Evolutionary conservation across 2,888 invertebrate species (phyloP).

Genomic region (Poecilobothrus nobilitatus): DNA sequence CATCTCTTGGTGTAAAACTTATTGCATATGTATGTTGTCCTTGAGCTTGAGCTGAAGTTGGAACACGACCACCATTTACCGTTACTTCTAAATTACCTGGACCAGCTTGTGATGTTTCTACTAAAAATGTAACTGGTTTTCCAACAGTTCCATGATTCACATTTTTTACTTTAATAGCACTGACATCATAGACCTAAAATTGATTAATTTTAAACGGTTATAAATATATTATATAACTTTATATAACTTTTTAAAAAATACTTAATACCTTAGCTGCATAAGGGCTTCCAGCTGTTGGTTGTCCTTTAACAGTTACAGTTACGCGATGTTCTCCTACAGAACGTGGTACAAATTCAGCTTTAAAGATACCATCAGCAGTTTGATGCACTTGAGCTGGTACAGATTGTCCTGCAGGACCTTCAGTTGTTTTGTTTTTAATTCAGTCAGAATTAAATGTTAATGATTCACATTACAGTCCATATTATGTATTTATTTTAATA

Average conservation of each 20-base stretch:
- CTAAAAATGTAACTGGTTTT: conserved; percentile 84
- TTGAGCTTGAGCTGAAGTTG: conserved; percentile 92
- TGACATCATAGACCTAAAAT: conserved; percentile 76
- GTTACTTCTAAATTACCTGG: conserved; percentile 98
- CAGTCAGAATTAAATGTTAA: conserved; percentile 11
- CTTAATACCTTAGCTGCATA: conserved; percentile 74
- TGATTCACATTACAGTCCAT: conserved; percentile 10
- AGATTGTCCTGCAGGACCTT: conserved; percentile 86
- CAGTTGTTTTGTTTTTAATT: conserved; percentile 12
- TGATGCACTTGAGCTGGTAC: conserved; percentile 83
- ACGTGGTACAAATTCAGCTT: conserved; percentile 84
- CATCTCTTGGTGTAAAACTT: conserved; percentile 90
- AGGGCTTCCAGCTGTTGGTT: conserved; percentile 83
- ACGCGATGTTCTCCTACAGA: conserved; percentile 88
- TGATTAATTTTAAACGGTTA: background rate
- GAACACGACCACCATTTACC: conserved; percentile 94
- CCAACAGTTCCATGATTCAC: conserved; percentile 80
- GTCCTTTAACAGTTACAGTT: conserved; percentile 72
- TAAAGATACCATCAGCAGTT: conserved; percentile 70
- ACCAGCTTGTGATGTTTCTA: conserved; percentile 96
- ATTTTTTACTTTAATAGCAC: conserved; percentile 88
- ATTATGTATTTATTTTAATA: conserved; percentile 8
- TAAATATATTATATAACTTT: background rate
- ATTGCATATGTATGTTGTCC: conserved; percentile 95
- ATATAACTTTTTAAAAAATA: no score